A percentile compares a stretch with the other conserved stretches of the same genome.
phyloP scores from a whole-genome alignment of 2,113 vertebrate species.

The Rhinopomastus cyanomelas region DNA sequence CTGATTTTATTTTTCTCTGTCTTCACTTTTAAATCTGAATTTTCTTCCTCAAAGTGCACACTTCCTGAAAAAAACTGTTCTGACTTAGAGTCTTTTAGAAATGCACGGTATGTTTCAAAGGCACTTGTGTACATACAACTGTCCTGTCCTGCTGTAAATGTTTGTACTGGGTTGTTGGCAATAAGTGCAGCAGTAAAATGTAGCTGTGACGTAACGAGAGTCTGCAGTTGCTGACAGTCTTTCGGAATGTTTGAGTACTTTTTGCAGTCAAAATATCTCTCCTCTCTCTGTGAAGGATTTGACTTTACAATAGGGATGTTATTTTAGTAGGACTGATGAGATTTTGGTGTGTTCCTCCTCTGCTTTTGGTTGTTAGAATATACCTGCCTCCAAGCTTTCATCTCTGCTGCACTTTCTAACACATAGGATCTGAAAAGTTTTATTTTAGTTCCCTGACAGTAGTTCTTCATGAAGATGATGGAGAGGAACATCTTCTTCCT shows the following conservation, averaged over 20 bases:
- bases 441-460: slow-evolving; percentile 10
- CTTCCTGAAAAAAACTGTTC: neutral
- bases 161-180: neutral
- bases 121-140: neutral
- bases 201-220: neutral
- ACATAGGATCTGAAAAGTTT: neutral
- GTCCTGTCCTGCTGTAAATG: neutral
- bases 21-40: neutral
- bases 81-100: neutral
- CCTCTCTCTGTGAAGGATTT: neutral
- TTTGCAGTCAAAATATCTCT: neutral
- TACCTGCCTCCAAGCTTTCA: neutral
- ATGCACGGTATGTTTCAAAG: neutral
- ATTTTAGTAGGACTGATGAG: neutral
- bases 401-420: neutral
- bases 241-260: neutral
- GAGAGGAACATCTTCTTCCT: no score
- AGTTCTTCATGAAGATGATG: neutral
- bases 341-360: neutral
- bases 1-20: neutral
- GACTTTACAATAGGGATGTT: neutral
- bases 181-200: neutral
- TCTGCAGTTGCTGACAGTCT: neutral
- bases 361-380: neutral
- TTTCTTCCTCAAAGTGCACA: neutral